These are phyloP conservation scores for Crotalus viridis DNA, from an alignment of 2,113 vertebrate species.

Conservation along the genomic window DNA sequence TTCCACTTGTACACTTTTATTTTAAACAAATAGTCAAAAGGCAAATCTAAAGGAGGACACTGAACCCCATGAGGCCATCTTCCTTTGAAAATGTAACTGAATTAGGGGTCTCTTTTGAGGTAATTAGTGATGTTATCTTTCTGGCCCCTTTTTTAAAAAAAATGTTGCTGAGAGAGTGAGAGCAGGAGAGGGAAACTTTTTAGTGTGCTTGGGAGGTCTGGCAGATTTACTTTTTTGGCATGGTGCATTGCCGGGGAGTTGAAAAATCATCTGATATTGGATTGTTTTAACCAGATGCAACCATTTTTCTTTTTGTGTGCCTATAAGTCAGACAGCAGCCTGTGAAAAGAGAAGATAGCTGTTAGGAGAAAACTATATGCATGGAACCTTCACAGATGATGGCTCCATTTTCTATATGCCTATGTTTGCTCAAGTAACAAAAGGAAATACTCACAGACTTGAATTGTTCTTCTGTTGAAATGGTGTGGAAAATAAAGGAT, in stretches of 20 bases:
- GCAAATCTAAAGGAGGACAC: slow-evolving; percentile 17
- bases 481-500: background rate
- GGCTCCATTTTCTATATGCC: slow-evolving; percentile 8
- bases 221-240: slow-evolving; percentile 60
- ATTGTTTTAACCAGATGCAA: slow-evolving; percentile 61
- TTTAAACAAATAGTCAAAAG: slow-evolving; percentile 12
- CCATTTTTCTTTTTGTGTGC: slow-evolving; percentile 56
- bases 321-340: slow-evolving; percentile 55
- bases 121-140: slow-evolving; percentile 53
- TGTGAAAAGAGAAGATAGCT: slow-evolving; percentile 54
- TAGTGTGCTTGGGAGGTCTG: slow-evolving; percentile 73
- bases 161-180: slow-evolving; percentile 51
- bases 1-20: background rate
- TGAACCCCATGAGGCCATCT: slow-evolving; percentile 14
- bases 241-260: slow-evolving; percentile 59
- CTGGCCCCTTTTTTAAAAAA: background rate
- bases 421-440: background rate
- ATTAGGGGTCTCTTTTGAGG: slow-evolving; percentile 36
- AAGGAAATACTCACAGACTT: background rate
- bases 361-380: slow-evolving; percentile 35
- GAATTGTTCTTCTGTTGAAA: background rate
- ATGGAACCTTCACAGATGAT: slow-evolving; percentile 36
- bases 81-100: slow-evolving; percentile 38
- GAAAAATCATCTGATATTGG: slow-evolving; percentile 62
- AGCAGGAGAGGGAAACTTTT: slow-evolving; percentile 56